Base-by-base conservation (phyloP, 2,113 vertebrate genomes). In the Reinhardtius hippoglossoides region DNA sequence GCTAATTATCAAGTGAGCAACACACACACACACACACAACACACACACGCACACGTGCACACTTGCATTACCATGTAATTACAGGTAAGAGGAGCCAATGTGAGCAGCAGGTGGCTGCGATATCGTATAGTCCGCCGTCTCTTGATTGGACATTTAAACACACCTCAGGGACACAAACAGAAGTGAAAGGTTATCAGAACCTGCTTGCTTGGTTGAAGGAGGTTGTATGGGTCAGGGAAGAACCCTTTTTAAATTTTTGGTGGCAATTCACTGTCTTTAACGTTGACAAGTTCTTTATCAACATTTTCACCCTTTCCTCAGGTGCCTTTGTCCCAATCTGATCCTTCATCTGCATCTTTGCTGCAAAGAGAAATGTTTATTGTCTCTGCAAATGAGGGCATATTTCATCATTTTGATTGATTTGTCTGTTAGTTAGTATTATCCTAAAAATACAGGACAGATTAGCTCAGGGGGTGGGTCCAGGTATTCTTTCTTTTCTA, bases 1-100 rank as follows among this genome's bases (percentile, higher is more conserved):
- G 54, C 59, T 86, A 59, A 88, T 87, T 87, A 79, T 50, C 65
- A 69, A 73, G 31, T 14, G 73, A 46, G 42, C 63, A 58, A 64
- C 63, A 66, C 69, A 72, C 54, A 70, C 74, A 83, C 52, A 72
- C 27, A 44, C 67, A 78, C 62, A 69, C 42, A 48, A 71, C 80
- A 81, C 74, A 71, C 69, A 65, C 42, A 26, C 40, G 26, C 40
- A 65, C 40, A 26, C 14, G 44, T 40, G 42, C 40, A 78, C 66
- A 70, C 67, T 14, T 58, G 14, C 44, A 40, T 27, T 23, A 12
- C 52, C 35, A 74, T 87, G 78, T 90, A 88, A 92, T 93, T 91
- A 92, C 81, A 90, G 86, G 85, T 89, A 85, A 89, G 58, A 60
- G 23, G 77, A 89, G 67, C 78, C 52, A 74, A 31, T 44, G 31